Evolutionary conservation across 2,797 vertebrate genomes (phyloP).

Genomic region (Acrossocheilus fasciatus): DNA sequence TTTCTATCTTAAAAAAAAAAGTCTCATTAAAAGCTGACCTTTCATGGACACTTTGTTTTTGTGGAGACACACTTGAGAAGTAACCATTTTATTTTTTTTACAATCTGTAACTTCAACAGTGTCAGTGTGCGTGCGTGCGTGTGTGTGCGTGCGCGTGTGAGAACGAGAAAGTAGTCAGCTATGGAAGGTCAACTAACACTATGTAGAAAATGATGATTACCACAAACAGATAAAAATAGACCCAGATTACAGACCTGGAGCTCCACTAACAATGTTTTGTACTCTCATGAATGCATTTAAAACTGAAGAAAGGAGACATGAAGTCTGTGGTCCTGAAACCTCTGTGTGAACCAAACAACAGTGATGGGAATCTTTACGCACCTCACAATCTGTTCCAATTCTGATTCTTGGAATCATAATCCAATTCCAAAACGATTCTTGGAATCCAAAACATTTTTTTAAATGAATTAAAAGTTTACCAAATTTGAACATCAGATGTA

Average conservation of each 20-base stretch:
- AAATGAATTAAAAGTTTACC: background rate
- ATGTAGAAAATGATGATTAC: conserved; percentile 39
- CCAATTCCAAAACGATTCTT: background rate
- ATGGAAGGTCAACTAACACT: conserved; percentile 39
- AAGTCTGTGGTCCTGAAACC: conserved; percentile 35
- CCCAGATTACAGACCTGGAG: conserved; percentile 64
- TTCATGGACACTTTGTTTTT: conserved; percentile 23
- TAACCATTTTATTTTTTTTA: background rate
- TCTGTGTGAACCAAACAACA: conserved; percentile 18
- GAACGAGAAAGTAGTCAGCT: background rate
- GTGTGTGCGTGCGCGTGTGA: no score
- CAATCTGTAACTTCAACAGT: background rate
- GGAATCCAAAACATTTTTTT: background rate
- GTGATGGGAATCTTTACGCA: background rate
- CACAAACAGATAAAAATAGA: conserved; percentile 69
- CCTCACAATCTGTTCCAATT: background rate
- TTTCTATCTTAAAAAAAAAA: background rate
- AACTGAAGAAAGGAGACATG: conserved; percentile 41
- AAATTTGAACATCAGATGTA: background rate
- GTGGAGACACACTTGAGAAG: background rate
- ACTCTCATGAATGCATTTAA: conserved; percentile 51
- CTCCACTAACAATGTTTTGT: conserved; percentile 64
- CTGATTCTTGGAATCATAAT: background rate
- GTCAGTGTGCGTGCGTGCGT: no score
- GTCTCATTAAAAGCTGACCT: conserved; percentile 38